A percentile compares a stretch with the other conserved stretches of the same genome.
phyloP scores from a whole-genome alignment of 2,113 vertebrate species.

The Lagopus leucura region DNA sequence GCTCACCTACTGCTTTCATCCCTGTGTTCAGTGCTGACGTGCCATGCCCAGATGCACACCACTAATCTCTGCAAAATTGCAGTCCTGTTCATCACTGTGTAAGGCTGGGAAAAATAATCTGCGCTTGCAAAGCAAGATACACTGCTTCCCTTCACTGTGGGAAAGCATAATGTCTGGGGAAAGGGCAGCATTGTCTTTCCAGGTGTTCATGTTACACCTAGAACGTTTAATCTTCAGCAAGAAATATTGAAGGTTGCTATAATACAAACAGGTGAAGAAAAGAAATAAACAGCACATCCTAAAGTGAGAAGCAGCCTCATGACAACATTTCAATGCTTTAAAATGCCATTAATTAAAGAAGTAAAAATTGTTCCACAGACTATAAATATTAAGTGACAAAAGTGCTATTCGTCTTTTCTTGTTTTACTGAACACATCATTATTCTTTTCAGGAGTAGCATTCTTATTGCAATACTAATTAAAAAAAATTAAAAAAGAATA shows the following conservation, averaged over 20 bases:
- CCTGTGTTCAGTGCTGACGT: neutral
- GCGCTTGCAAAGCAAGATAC: neutral
- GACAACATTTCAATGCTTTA: neutral
- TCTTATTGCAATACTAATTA: neutral
- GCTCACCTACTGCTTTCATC: neutral
- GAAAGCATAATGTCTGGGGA: neutral
- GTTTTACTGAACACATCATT: constrained; percentile 20
- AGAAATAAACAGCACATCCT: neutral
- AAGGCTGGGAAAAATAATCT: neutral
- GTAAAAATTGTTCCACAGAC: constrained; percentile 10
- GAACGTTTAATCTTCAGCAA: neutral
- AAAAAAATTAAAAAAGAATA: neutral
- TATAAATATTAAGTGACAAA: constrained; percentile 17
- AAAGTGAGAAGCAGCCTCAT: neutral
- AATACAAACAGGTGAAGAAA: neutral
- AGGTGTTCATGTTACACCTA: neutral
- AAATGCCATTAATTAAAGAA: constrained; percentile 11
- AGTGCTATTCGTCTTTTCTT: neutral
- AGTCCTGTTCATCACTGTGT: too few species aligned
- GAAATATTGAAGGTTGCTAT: neutral
- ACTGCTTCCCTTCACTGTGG: neutral
- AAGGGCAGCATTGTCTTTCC: neutral
- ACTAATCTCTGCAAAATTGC: neutral
- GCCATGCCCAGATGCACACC: neutral
- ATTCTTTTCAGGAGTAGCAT: neutral